Base-by-base conservation (phyloP, 2,113 vertebrate species). In the Indicator indicator region DNA sequence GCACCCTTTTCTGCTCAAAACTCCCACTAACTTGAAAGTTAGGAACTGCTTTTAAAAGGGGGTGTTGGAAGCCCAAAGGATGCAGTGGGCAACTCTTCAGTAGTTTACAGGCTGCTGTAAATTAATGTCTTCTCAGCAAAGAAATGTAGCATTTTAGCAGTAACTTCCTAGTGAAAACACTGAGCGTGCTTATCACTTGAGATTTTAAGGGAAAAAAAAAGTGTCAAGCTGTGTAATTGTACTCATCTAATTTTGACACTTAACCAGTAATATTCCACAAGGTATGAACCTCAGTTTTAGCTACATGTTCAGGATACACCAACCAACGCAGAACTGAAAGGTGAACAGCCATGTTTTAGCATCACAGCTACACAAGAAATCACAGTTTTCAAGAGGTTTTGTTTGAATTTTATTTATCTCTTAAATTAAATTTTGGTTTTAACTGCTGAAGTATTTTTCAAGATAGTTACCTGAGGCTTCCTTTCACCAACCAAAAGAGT, bases 81-180 rank as follows among this genome's bases (percentile, higher is more conserved):
- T 94, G 79, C 83, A 86, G 83, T 65, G 70, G 88, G 48, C 79
- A 82, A 44, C 72, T 89, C 69, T 64, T 78, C 33, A 65, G 83
- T 95, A 90, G 88, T 94, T 94, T 81, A 86, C 90, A 91, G 83
- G 76, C 91, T 95, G 85, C 85, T 96, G 86, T 89, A 92, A 94
- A 86, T 76, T 82, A 69, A 42, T 75, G 82, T 94, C 83, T 92
- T 91, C 89, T 95, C 78, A 89, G 92, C 91, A 92, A 92, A 76
- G 68, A 91, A 90, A 95, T 94, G 94, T 97, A 97, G 96, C 88
- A 83, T 95, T 95, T 96, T 83, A 95, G 90, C 94, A 94, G 94
- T 92, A 78, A 75, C 59, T 93, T 92, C 84, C 91, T 93, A 94
- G 94, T 94, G 90, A 92, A 97, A 97, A 97, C 86, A 96, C 91